Conservation (phyloP, 2,113 vertebrate genomes). For the Scortum barcoo region DNA sequence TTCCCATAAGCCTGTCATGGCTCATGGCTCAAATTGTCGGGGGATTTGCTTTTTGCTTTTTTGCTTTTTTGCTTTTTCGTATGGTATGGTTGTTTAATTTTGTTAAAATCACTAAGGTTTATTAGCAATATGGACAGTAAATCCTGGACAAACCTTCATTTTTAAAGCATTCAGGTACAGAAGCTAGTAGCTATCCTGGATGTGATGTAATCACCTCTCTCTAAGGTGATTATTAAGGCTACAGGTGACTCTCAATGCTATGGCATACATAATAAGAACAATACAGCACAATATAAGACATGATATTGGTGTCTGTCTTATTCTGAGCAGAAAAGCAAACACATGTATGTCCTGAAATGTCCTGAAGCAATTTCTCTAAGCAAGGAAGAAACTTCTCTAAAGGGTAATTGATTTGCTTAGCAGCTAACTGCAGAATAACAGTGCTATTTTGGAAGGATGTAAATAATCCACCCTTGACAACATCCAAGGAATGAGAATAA, state of each 20-base stretch:
- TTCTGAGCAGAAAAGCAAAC: background rate
- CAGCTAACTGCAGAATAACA: background rate
- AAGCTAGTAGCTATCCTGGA: background rate
- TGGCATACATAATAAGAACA: background rate
- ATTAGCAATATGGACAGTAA: background rate
- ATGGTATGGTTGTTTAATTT: too few species aligned
- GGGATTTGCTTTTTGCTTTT: too few species aligned
- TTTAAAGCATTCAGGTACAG: background rate
- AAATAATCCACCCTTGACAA: conserved; percentile 21
- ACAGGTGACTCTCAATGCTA: background rate
- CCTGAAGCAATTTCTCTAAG: background rate
- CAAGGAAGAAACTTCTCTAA: background rate
- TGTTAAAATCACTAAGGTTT: background rate
- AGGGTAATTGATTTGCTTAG: background rate
- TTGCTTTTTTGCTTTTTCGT: too few species aligned
- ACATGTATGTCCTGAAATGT: background rate
- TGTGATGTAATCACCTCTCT: background rate
- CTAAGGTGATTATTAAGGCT: background rate
- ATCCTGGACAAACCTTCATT: background rate
- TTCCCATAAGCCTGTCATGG: too few species aligned
- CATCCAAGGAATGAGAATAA: conserved; percentile 21
- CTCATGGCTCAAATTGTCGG: background rate
- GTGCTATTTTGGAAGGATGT: background rate
- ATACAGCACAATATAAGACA: background rate
- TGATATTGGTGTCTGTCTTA: background rate